Base-by-base conservation (phyloP, 2,113 vertebrate species). In the Monarcha castaneiventris region DNA sequence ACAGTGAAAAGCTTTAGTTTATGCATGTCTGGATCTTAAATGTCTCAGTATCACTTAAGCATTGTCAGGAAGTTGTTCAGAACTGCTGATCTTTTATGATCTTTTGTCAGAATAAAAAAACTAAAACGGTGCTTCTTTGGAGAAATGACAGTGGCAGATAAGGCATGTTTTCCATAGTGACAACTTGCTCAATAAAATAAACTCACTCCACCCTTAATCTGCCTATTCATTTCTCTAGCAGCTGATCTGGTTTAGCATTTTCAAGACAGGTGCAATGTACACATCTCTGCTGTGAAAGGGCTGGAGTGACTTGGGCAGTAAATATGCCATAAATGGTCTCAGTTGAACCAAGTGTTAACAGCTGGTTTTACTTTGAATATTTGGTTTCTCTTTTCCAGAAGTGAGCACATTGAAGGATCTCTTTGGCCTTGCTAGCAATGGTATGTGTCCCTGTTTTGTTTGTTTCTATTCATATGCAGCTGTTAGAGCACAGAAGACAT, bases 371-470 rank as follows among this genome's bases (percentile, higher is more conserved):
- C 49, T 93, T 68, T 12, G 44, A 93, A 48, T 91, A 33, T 96
- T 90, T 80, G 27, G 56, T 92, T 91, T 97, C 96, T 97, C 35
- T 97, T 96, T 96, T 98, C 59, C 98, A 99, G 99, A 99, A 98
- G 99, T 99, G 66, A 99, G 99, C 98, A 99, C 99, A 2, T 84
- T 99, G 96, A 99, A 99, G 98, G 99, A 99, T 97, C 99, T 99
- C 83, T 99, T 99, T 72, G 98, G 98, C 92, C 99, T 99, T 29
- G 98, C 99, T 96, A 99, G 98, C 87, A 99, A 98, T 37, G 99
- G 99, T 99, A 98, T 61, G 98, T 97, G 39, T 46, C 59, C 26
- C 33, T 55, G 20, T 56, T 93, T 87, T 75, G 13, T 20, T 22
- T 87, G 19, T 75, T 87, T 93, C 68, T 68, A 26, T 59, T 87